Evolutionary conservation across 37 sponge, comb jelly and placozoan species (phyloP).

Genomic region (Spongilla lacustris): DNA sequence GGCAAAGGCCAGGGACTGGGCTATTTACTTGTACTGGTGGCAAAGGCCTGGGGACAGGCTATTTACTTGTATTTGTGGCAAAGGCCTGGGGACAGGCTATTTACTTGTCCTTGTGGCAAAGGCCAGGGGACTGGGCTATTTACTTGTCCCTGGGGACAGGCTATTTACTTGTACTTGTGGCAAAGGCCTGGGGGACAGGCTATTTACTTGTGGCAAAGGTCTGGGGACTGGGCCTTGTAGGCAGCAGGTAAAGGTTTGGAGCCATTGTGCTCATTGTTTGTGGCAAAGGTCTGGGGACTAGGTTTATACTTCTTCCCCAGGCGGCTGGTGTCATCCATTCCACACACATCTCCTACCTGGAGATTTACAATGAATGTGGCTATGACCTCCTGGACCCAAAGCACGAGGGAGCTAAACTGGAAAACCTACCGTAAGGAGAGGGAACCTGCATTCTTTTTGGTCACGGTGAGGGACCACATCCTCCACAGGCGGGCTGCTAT

Average conservation of each 20-base stretch:
- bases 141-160: too few species aligned
- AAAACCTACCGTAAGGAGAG: conserved; percentile 84
- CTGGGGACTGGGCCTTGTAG: not conserved
- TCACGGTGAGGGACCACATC: not conserved
- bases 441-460: not conserved
- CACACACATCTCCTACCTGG: conserved; percentile 94
- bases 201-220: too few species aligned
- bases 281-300: not conserved
- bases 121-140: too few species aligned
- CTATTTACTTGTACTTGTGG: too few species aligned
- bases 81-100: too few species aligned
- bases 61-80: too few species aligned
- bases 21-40: too few species aligned
- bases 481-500: conserved; percentile 69
- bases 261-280: not conserved
- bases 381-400: conserved; percentile 95
- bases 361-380: conserved; percentile 96
- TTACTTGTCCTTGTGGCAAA: too few species aligned
- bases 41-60: too few species aligned
- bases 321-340: conserved; percentile 75
- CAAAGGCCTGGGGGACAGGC: too few species aligned
- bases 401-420: conserved; percentile 88
- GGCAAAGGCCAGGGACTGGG: too few species aligned
- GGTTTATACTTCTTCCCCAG: conserved; percentile 13
- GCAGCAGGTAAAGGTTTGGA: not conserved